Base-by-base conservation (phyloP, 2,113 vertebrate species). In the Cebidichthys violaceus region DNA sequence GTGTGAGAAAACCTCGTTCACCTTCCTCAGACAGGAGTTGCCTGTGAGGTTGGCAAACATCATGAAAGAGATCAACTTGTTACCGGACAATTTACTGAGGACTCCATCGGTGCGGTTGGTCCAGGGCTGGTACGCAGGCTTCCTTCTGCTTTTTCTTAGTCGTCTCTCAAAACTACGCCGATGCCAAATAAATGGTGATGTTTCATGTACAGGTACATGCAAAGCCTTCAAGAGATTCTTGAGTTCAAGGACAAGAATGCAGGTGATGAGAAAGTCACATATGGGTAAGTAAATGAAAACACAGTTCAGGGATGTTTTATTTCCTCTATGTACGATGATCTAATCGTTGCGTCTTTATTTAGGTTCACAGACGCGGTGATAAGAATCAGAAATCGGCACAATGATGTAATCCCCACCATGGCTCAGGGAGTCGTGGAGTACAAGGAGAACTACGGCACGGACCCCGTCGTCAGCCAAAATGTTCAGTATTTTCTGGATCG, bases 401-500 rank as follows among this genome's bases (percentile, higher is more conserved):
- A 99, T 9, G 97, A 99, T 17, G 98, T 99, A 2, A 97, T 99
- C 73, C 98, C 98, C 62, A 99, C 98, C 0, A 99, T 99, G 98
- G 98, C 98, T 82, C 98, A 99, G 93, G 98, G 98, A 18, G 96
- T 99, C 2, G 95, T 96, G 86, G 98, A 99, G 85, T 99, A 98
- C 85, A 99, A 99, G 88, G 98, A 99, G 76, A 91, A 95, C 43
- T 97, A 98, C 65, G 98, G 98, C 76, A 97, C 96, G 0, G 98
- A 99, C 89, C 97, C 97, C 14, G 94, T 99, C 39, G 97, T 97
- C 90, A 99, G 97, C 66, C 98, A 99, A 84, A 99, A 99, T 0
- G 96, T 99, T 84, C 98, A 99, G 94, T 99, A 99, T 90, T 99
- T 99, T 79, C 93, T 99, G 86, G 98, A 99, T 88, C 97, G 98